Evolutionary conservation across 2,797 vertebrate species (phyloP).

Genomic region (Cheirogaleus major): DNA sequence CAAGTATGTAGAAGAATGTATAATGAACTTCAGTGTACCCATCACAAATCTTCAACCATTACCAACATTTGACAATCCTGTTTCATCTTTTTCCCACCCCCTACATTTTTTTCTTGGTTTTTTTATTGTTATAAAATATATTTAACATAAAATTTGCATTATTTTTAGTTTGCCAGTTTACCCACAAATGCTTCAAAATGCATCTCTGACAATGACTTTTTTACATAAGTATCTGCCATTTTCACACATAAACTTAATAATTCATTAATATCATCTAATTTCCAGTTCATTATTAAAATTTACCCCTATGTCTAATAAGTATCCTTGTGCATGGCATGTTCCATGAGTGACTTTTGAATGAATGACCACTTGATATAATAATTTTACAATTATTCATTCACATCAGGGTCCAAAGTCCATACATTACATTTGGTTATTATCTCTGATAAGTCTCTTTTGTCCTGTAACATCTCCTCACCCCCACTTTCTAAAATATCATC

Average conservation of each 20-base stretch:
- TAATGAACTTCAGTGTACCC: neutral
- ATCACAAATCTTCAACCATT: neutral
- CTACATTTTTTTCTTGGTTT: neutral
- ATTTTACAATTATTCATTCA: neutral
- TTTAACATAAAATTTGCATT: neutral
- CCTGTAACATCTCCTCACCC: neutral
- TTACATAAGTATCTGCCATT: neutral
- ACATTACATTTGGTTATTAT: neutral
- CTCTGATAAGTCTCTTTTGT: neutral
- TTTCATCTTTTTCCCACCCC: neutral
- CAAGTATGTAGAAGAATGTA: neutral
- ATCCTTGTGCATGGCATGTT: too few relatives aligned
- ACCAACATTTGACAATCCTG: neutral
- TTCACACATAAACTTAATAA: neutral
- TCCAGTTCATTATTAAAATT: neutral
- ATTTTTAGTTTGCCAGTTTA: neutral
- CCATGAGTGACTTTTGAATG: too few relatives aligned
- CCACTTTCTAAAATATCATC: neutral
- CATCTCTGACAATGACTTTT: neutral
- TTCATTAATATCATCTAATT: neutral
- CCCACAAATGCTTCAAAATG: neutral
- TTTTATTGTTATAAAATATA: neutral
- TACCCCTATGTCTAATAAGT: neutral
- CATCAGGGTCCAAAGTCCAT: neutral
- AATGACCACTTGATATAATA: too few relatives aligned